Conservation (phyloP, 2,888 invertebrate species). For the Rhaphigaster nebulosa region DNA sequence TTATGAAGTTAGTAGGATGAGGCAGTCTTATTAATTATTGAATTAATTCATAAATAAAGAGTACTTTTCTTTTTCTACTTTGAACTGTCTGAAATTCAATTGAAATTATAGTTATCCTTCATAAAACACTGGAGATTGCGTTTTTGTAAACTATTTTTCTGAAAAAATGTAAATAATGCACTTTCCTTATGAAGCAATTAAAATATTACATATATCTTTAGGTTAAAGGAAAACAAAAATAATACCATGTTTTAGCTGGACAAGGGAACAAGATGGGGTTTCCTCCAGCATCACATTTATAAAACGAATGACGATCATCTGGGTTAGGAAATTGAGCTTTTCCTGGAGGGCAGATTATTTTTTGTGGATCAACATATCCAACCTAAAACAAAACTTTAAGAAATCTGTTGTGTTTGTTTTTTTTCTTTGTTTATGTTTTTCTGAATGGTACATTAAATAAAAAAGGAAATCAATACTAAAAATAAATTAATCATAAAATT, state of each 20-base stretch:
- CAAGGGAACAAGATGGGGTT: slow-evolving; percentile 60
- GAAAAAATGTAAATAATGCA: background rate
- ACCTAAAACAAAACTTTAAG: background rate
- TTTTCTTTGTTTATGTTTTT: background rate
- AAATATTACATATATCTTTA: background rate
- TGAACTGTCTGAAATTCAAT: background rate
- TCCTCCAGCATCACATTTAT: slow-evolving; percentile 62
- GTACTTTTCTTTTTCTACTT: background rate
- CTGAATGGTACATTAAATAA: too few species aligned
- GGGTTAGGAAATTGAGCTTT: slow-evolving; percentile 61
- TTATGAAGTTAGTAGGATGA: background rate
- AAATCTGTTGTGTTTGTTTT: background rate
- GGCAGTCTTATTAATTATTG: background rate
- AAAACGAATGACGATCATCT: slow-evolving; percentile 59
- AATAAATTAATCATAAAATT: too few species aligned
- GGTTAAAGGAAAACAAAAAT: too few species aligned
- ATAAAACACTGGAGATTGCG: too few species aligned
- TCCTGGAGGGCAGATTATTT: slow-evolving; percentile 35
- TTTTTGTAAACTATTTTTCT: background rate
- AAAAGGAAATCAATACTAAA: too few species aligned
- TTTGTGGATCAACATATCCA: background rate
- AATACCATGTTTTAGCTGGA: slow-evolving; percentile 59
- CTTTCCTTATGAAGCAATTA: background rate
- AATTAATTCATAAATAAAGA: background rate
- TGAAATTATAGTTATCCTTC: background rate